Evolutionary conservation across 2,797 vertebrate genomes (phyloP).

Genomic region (Petrocephalus sullivani): DNA sequence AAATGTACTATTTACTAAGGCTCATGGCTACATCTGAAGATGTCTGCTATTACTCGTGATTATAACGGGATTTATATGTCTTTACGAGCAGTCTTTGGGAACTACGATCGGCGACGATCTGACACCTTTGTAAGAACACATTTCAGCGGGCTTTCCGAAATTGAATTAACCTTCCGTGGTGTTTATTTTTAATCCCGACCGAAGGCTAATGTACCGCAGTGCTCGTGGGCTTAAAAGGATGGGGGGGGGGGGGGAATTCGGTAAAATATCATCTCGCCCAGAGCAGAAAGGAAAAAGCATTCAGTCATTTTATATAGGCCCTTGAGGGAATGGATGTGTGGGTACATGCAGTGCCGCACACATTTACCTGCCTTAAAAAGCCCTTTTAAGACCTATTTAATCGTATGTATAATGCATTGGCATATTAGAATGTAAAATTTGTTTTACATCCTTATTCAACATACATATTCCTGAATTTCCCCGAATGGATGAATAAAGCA

Average conservation of each 20-base stretch:
- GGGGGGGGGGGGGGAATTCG: conserved; percentile 20
- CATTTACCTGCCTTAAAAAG: background rate
- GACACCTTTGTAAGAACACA: conserved; percentile 21
- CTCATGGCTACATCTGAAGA: background rate
- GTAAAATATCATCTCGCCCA: conserved; percentile 37
- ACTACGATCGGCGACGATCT: conserved; percentile 18
- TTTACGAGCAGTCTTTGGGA: conserved; percentile 19
- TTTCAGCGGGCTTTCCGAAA: conserved; percentile 15
- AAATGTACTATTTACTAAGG: conserved; percentile 15
- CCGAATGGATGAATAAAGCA: no score
- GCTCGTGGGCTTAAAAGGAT: conserved; percentile 23
- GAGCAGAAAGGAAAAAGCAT: conserved; percentile 42
- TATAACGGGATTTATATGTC: conserved; percentile 15
- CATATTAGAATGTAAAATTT: background rate
- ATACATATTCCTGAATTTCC: no score
- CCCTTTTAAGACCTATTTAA: background rate
- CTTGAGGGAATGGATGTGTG: background rate
- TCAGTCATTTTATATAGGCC: conserved; percentile 34
- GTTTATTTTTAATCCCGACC: conserved; percentile 40
- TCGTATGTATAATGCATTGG: background rate
- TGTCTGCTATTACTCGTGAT: conserved; percentile 7
- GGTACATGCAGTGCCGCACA: background rate
- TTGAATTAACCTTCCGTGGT: conserved; percentile 34
- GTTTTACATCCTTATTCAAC: background rate
- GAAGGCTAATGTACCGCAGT: conserved; percentile 34